Conservation (phyloP, 1,140 invertebrate genomes). For the Megalonaias nervosa region DNA sequence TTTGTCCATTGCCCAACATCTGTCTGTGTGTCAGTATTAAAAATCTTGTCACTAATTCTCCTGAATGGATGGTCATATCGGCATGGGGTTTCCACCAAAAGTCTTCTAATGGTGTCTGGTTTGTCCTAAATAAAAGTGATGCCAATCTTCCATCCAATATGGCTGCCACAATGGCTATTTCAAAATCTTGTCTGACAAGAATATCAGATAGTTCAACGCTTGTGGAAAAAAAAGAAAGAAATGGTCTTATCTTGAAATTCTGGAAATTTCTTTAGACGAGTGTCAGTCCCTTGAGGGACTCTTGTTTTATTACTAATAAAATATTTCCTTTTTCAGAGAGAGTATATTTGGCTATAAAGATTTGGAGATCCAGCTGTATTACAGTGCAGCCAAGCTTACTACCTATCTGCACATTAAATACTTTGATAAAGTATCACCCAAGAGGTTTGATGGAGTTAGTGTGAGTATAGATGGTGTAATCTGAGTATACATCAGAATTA, state of each 20-base stretch:
- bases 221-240: neutral
- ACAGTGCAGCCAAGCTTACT: conserved; percentile 84
- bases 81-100: no score
- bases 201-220: no score
- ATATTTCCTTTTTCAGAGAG: conserved; percentile 74
- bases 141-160: no score
- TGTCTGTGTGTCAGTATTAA: no score
- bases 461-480: conserved; percentile 31
- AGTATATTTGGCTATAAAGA: conserved; percentile 94
- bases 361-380: conserved; percentile 85
- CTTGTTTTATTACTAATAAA: conserved; percentile 26
- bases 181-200: no score
- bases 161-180: no score
- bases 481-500: no score
- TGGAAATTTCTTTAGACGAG: neutral
- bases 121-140: no score
- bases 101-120: no score
- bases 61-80: no score
- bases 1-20: no score
- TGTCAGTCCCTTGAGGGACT: neutral
- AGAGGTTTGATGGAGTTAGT: conserved; percentile 70
- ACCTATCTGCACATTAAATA: conserved; percentile 82
- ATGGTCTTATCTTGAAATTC: neutral
- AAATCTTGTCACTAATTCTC: no score
- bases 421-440: conserved; percentile 76